Evolutionary conservation across 2,797 vertebrate genomes (phyloP).

Genomic region (Hyperoplus lanceolatus): DNA sequence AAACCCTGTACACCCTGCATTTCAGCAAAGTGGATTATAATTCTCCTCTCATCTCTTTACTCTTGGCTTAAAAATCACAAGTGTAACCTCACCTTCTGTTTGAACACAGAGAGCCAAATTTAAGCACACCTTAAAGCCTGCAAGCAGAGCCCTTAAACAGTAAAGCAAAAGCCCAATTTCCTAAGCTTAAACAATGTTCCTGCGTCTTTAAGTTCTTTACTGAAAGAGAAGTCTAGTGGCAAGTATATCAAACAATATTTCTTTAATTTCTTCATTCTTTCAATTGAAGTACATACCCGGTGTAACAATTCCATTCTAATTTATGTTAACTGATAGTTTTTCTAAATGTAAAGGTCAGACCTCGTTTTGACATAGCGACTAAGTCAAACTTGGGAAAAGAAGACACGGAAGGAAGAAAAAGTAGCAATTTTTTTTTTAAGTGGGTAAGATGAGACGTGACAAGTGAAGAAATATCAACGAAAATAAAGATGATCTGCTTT

Average conservation of each 20-base stretch:
- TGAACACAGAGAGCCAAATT: neutral
- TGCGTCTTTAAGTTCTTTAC: neutral
- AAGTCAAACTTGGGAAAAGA: constrained; percentile 2
- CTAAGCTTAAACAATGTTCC: neutral
- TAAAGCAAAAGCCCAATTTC: neutral
- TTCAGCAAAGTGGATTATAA: neutral
- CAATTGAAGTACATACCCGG: neutral
- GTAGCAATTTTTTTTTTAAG: neutral
- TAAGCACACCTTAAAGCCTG: neutral
- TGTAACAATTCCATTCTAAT: neutral
- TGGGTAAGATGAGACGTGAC: neutral
- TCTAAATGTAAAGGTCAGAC: constrained; percentile 4
- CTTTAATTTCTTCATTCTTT: neutral
- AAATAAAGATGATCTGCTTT: neutral
- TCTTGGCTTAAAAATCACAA: neutral
- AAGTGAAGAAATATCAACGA: neutral
- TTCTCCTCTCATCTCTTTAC: neutral
- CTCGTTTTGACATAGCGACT: neutral
- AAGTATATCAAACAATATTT: neutral
- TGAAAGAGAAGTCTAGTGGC: neutral
- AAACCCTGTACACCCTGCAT: neutral
- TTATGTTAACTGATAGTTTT: neutral
- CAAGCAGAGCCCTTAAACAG: neutral
- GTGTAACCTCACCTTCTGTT: neutral
- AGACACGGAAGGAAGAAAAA: neutral